phyloP scores from a whole-genome alignment of 1,140 invertebrate species.

The Zaprionus kolodkinae region DNA sequence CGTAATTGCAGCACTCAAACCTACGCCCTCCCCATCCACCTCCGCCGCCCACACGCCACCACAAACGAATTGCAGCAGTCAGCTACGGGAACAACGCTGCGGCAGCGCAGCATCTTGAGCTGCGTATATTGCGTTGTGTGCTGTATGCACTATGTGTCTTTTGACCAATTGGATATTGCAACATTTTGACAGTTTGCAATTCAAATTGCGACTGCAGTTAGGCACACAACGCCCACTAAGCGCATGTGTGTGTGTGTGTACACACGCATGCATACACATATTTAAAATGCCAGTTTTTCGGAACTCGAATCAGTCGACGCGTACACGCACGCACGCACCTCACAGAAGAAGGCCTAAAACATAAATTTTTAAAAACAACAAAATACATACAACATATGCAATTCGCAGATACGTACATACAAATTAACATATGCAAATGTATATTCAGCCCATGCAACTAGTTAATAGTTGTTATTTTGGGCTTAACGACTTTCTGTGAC shows the following conservation, averaged over 20 bases:
- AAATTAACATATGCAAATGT: slow-evolving; percentile 15
- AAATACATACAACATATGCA: slow-evolving; percentile 3
- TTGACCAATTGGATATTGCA: slow-evolving; percentile 40
- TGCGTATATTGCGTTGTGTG: slow-evolving; percentile 2
- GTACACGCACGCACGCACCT: slow-evolving; percentile 4
- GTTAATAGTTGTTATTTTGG: slow-evolving; percentile 38
- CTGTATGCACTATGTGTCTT: slow-evolving; percentile 2
- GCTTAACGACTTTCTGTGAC: slow-evolving; percentile 7
- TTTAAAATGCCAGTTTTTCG: slow-evolving; percentile 22
- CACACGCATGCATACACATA: slow-evolving; percentile 17
- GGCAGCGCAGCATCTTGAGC: slow-evolving; percentile 38
- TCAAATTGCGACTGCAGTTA: slow-evolving; percentile 17
- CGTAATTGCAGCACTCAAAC: slow-evolving; percentile 61
- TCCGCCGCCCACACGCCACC: not conserved
- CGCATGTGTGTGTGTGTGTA: slow-evolving; percentile 3
- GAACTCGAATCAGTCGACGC: not conserved
- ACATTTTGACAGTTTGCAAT: slow-evolving; percentile 38
- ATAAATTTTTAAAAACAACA: slow-evolving; percentile 23
- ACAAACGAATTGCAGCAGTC: slow-evolving; percentile 8
- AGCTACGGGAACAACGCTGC: not conserved
- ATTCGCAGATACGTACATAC: not conserved
- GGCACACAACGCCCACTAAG: slow-evolving; percentile 28
- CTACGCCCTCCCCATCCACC: too few relatives aligned
- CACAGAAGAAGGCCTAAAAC: not conserved
- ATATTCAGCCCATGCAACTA: slow-evolving; percentile 2